These are phyloP conservation scores for Ophonus ardosiacus DNA, from an alignment of 2,888 invertebrate species.

Conservation along the genomic window DNA sequence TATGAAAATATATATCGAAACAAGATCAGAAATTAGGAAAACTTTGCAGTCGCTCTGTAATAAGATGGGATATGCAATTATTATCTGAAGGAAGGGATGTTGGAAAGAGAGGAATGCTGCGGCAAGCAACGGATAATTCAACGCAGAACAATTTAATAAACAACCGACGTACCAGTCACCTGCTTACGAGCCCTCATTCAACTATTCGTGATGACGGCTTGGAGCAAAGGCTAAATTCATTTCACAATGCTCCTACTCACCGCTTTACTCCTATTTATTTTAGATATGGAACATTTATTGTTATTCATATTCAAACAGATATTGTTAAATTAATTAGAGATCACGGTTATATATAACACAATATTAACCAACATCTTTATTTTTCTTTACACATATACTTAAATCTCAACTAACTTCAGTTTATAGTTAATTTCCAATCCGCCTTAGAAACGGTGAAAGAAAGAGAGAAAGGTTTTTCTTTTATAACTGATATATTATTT, in stretches of 20 bases:
- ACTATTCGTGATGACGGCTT: neutral
- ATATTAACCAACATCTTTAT: too few species aligned
- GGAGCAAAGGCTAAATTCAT: neutral
- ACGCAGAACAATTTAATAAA: slow-evolving; percentile 22
- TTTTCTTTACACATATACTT: too few species aligned
- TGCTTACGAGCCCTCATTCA: slow-evolving; percentile 7
- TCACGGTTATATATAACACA: too few species aligned
- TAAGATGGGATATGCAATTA: slow-evolving; percentile 9
- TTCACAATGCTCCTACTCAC: neutral
- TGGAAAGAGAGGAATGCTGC: neutral
- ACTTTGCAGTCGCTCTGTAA: neutral
- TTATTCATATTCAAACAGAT: too few species aligned
- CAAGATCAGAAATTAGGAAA: neutral
- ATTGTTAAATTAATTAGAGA: too few species aligned
- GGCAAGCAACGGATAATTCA: neutral
- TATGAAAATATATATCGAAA: neutral
- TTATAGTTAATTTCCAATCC: too few species aligned
- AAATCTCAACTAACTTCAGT: too few species aligned
- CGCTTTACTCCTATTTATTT: neutral
- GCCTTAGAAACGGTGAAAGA: too few species aligned
- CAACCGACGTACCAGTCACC: slow-evolving; percentile 24
- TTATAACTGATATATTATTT: too few species aligned
- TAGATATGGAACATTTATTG: neutral
- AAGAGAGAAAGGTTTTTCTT: too few species aligned
- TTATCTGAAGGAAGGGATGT: neutral